Base-by-base conservation (phyloP, 2,113 vertebrate genomes). In the Rhynchomys soricoides region DNA sequence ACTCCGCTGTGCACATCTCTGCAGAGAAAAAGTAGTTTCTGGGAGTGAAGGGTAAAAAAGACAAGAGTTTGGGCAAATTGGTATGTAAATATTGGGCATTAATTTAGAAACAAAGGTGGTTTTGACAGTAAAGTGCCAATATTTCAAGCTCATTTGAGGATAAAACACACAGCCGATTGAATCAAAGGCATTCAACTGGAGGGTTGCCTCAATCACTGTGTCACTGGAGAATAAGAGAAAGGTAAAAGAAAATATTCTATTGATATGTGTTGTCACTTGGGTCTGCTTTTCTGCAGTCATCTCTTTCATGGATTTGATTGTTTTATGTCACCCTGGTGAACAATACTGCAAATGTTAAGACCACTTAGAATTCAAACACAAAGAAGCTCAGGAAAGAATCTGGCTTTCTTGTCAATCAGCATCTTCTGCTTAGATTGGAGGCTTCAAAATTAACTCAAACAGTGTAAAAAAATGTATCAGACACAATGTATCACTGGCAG, bases 401-500 rank as follows among this genome's bases (percentile, higher is more conserved):
- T 97, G 85, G 74, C 97, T 95, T 97, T 96, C 96, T 71, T 6
- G n/a, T 86, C 59, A 37, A 89, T 97, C 75, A 97, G 89, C 64
- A 62, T 89, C 74, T 79, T 89, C 93, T 75, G 57, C 97, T 95
- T 96, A 88, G 81, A 94, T 96, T 95, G 89, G 97, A 97, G 95
- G 86, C 89, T 75, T 97, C 90, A 95, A 97, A 97, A 95, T 88
- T 71, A 97, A 98, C 95, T 82, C 29, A 95, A 96, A 86, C 64
- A 95, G 88, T 90, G 97, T 81, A 16, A 95, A 97, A 98, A 98
- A 97, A 95, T 12, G 43, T 82, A 96, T 4, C 90, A 98, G 97
- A 90, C 83, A 98, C 98, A 98, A 96, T 75, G 90, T 77, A 92
- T 96, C 98, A 64, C 50, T 94, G 90, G 43, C 52, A 82, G 24